Percentiles rank a stretch among this genome's conserved stretches.
Conservation (phyloP, 2,888 invertebrate species). For the Meandrusa payeni region DNA sequence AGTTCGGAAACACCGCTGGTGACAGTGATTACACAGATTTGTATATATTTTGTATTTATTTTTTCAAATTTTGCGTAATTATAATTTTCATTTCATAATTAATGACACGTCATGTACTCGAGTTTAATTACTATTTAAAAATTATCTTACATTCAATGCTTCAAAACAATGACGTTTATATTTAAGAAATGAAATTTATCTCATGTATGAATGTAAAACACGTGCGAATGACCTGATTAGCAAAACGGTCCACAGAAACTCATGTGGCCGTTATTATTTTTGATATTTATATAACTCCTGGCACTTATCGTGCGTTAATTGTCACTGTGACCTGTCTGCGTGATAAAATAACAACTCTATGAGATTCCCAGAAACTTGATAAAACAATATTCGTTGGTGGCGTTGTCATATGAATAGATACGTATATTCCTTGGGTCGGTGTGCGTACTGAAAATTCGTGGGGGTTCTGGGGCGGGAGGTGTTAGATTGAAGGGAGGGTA, state of each 20-base stretch:
- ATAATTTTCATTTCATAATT: no score
- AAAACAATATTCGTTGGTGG: constrained; percentile 45
- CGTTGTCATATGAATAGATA: constrained; percentile 21
- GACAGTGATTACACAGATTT: no score
- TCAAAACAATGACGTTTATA: not conserved
- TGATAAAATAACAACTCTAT: constrained; percentile 48
- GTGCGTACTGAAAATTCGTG: constrained; percentile 42
- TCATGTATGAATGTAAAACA: constrained; percentile 32
- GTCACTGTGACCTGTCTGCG: constrained; percentile 60
- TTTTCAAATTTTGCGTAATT: no score
- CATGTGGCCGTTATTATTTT: constrained; percentile 35
- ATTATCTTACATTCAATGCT: no score
- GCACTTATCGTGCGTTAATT: constrained; percentile 55
- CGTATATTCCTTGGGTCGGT: not conserved
- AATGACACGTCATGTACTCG: no score
- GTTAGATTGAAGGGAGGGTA: constrained; percentile 40
- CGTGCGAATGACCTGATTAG: constrained; percentile 53
- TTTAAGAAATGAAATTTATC: not conserved
- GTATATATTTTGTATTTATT: no score
- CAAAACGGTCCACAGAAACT: constrained; percentile 49
- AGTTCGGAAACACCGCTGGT: no score
- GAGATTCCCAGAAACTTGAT: constrained; percentile 53
- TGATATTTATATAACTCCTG: constrained; percentile 42
- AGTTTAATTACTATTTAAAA: no score
- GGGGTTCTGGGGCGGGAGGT: constrained; percentile 27